Percentiles rank a stretch among this genome's conserved stretches.
phyloP scores from a whole-genome alignment of 2,888 invertebrate genomes.

The Drosophila paracracens region DNA sequence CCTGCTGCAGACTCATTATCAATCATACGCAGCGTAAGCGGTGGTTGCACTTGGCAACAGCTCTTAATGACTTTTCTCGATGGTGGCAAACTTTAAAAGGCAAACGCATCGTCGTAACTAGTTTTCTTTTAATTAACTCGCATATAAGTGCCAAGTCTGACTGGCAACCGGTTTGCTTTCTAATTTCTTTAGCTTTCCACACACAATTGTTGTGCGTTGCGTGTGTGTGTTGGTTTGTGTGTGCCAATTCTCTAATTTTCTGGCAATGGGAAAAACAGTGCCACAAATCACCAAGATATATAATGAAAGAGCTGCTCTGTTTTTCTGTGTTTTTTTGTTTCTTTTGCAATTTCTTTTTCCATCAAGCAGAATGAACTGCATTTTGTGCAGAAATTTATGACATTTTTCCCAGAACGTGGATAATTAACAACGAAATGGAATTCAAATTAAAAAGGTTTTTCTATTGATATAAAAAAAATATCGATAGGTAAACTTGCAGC shows the following conservation, averaged over 20 bases:
- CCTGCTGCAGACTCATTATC: slow-evolving; percentile 62
- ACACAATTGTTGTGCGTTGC: slow-evolving; percentile 23
- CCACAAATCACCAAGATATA: slow-evolving; percentile 66
- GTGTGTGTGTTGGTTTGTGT: slow-evolving; percentile 29
- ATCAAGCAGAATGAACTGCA: slow-evolving; percentile 49
- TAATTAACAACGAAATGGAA: not conserved
- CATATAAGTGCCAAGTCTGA: slow-evolving; percentile 68
- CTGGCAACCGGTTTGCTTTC: slow-evolving; percentile 73
- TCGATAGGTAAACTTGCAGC: not conserved
- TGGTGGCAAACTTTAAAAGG: slow-evolving; percentile 36
- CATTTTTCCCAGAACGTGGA: slow-evolving; percentile 12
- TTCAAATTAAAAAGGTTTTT: not conserved
- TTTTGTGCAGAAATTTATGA: slow-evolving; percentile 16
- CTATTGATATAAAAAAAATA: not conserved
- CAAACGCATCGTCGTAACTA: slow-evolving; percentile 65
- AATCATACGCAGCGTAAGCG: slow-evolving; percentile 72
- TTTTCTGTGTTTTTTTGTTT: slow-evolving; percentile 2
- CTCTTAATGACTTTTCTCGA: slow-evolving; percentile 72
- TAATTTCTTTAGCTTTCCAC: slow-evolving; percentile 72
- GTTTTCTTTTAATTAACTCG: slow-evolving; percentile 80
- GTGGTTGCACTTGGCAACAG: slow-evolving; percentile 36
- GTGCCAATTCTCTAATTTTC: slow-evolving; percentile 71
- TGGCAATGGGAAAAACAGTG: slow-evolving; percentile 54
- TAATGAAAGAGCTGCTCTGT: slow-evolving; percentile 38
- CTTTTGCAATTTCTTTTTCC: slow-evolving; percentile 5